Conservation (phyloP, 1,140 invertebrate genomes). For the Temnothorax nylanderi region DNA sequence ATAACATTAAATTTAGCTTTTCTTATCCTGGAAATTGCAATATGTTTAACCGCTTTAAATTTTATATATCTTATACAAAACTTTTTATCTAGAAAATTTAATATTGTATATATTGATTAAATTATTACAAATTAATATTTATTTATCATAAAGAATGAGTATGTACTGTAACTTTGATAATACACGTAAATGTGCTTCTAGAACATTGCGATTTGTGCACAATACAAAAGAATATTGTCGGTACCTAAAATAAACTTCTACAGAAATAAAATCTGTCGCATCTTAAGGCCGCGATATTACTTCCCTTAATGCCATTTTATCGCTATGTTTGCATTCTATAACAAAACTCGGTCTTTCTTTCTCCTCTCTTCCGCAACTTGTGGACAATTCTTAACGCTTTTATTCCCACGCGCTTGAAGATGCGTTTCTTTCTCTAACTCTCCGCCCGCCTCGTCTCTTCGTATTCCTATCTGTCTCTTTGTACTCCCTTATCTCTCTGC, state of each 20-base stretch:
- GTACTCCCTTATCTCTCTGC: constrained; percentile 32
- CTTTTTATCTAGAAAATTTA: neutral
- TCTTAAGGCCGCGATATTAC: neutral
- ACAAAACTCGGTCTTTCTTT: neutral
- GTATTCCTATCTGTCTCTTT: constrained; percentile 30
- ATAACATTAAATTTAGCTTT: neutral
- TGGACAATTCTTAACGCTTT: constrained; percentile 44
- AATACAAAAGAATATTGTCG: neutral
- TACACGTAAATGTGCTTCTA: neutral
- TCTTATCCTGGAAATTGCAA: neutral
- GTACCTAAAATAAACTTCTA: neutral
- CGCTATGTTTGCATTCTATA: neutral
- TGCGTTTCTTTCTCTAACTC: neutral
- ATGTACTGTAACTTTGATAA: neutral
- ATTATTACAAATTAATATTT: neutral
- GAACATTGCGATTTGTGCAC: neutral
- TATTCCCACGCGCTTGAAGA: constrained; percentile 14
- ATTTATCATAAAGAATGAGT: neutral
- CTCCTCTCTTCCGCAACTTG: neutral
- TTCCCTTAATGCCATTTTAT: constrained; percentile 31
- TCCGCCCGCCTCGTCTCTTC: neutral
- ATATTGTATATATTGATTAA: neutral
- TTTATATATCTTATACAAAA: neutral
- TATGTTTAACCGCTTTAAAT: neutral
- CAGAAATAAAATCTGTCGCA: constrained; percentile 10